A percentile compares a stretch with the other conserved stretches of the same genome.
These are phyloP conservation scores for Pandemis heparana DNA, from an alignment of 2,888 invertebrate species.

Conservation along the genomic window DNA sequence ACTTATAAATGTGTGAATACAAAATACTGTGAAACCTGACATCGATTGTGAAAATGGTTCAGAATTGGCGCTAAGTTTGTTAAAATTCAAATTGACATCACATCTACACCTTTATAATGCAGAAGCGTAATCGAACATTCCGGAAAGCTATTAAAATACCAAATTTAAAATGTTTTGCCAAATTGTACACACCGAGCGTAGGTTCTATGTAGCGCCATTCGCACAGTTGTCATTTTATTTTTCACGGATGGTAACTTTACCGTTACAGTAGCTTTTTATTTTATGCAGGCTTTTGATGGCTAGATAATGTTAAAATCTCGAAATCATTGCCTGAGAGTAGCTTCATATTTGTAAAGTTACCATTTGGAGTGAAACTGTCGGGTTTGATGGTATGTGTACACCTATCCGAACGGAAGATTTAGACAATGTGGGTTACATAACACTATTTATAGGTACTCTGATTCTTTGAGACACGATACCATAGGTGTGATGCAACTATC, in stretches of 20 bases:
- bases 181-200: too few relatives aligned
- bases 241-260: neutral
- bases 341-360: neutral
- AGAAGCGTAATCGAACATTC: too few relatives aligned
- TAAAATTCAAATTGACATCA: too few relatives aligned
- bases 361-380: neutral
- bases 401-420: neutral
- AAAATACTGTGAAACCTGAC: neutral
- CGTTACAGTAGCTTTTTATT: too few relatives aligned
- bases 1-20: slow-evolving; percentile 7
- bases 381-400: neutral
- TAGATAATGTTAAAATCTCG: neutral
- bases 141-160: too few relatives aligned
- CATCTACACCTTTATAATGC: too few relatives aligned
- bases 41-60: neutral
- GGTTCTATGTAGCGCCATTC: neutral
- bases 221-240: neutral
- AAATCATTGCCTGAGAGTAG: neutral
- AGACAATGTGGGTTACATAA: neutral
- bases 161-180: neutral
- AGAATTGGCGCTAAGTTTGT: neutral
- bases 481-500: too few relatives aligned
- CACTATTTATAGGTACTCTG: too few relatives aligned
- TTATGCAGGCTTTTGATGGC: neutral
- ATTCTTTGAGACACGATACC: too few relatives aligned